Conservation (phyloP, 2,113 vertebrate species). For the Macquaria australasica region DNA sequence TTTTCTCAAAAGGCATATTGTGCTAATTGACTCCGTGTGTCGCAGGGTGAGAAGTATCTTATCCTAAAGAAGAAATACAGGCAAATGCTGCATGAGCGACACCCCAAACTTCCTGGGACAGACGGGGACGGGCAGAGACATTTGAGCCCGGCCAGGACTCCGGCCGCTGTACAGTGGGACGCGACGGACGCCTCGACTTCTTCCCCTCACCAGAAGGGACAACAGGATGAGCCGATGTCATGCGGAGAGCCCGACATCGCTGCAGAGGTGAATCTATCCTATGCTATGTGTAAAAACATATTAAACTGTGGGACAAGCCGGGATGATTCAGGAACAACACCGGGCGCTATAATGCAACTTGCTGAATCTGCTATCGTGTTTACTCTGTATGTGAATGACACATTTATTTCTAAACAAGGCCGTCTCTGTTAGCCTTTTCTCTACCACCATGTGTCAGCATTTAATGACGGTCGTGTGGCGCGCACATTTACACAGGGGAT, state of each 20-base stretch:
- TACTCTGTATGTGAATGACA: conserved; percentile 4
- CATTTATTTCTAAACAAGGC: conserved; percentile 52
- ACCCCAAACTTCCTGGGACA: conserved; percentile 14
- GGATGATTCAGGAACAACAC: conserved; percentile 9
- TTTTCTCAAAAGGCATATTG: background rate
- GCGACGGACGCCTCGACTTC: background rate
- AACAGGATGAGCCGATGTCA: conserved; percentile 47
- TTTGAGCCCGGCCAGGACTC: conserved; percentile 5
- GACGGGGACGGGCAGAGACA: conserved; percentile 31
- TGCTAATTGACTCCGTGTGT: background rate
- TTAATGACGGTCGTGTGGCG: background rate
- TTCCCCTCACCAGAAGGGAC: background rate
- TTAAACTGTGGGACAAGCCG: background rate
- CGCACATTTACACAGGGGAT: conserved; percentile 20
- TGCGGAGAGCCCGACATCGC: conserved; percentile 28
- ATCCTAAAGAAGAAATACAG: conserved; percentile 86
- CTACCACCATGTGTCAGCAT: conserved; percentile 24
- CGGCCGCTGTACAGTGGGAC: conserved; percentile 59
- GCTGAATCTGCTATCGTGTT: conserved; percentile 16
- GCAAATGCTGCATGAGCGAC: conserved; percentile 76
- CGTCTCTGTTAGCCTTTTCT: conserved; percentile 44
- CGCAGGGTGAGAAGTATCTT: conserved; percentile 86
- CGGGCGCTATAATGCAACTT: background rate
- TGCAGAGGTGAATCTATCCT: conserved; percentile 68
- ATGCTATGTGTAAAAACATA: background rate